These are phyloP conservation scores for Trichomalopsis sarcophagae DNA, from an alignment of 1,140 invertebrate species.

Conservation along the genomic window DNA sequence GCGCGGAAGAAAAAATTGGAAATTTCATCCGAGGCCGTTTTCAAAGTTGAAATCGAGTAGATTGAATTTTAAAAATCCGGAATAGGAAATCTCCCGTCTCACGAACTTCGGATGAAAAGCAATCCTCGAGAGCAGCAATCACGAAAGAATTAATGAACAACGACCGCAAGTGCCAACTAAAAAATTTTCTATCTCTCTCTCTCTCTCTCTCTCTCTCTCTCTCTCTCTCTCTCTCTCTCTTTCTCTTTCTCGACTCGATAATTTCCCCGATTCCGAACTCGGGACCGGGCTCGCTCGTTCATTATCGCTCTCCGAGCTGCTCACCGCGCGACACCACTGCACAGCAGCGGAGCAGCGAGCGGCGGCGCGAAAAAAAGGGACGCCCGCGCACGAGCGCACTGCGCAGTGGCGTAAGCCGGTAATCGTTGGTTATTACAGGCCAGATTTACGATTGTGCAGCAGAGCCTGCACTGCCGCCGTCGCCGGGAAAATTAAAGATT, in stretches of 20 bases:
- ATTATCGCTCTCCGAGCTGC: background rate
- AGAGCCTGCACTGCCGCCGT: background rate
- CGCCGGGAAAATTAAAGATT: conserved; percentile 31
- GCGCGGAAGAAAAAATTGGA: no score
- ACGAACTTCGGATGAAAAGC: background rate
- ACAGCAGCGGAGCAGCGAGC: background rate
- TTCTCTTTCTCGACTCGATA: no score
- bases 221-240: no score
- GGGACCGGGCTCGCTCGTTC: no score
- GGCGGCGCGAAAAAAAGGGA: conserved; percentile 6
- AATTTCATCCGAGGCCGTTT: no score
- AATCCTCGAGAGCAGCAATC: background rate
- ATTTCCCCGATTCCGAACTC: background rate
- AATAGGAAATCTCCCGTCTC: no score
- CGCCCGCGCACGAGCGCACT: no score
- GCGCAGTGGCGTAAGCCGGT: conserved; percentile 31
- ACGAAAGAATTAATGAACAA: background rate
- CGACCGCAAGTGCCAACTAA: background rate
- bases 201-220: background rate
- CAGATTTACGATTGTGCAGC: conserved; percentile 52
- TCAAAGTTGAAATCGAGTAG: no score
- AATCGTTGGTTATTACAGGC: conserved; percentile 56
- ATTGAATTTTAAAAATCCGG: no score
- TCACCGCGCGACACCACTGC: background rate
- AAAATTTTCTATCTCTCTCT: background rate